phyloP scores from a whole-genome alignment of 2,797 vertebrate genomes.

The Nyctibius grandis region DNA sequence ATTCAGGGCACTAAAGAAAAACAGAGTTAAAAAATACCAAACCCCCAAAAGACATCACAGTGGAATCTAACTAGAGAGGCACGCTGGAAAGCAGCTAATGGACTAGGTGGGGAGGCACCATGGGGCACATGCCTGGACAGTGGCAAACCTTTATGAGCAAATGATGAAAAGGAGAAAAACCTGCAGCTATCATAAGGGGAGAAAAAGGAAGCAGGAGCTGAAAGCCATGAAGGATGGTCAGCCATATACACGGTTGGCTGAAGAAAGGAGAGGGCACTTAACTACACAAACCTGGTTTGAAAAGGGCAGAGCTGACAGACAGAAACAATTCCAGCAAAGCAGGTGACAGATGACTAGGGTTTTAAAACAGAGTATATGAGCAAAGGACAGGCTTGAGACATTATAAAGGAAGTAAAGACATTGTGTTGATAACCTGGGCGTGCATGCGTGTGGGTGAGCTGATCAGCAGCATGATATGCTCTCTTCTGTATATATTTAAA shows the following conservation, averaged over 20 bases:
- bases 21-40: not conserved
- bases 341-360: not conserved
- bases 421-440: not conserved
- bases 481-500: not conserved
- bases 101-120: not conserved
- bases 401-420: not conserved
- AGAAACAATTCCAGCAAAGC: not conserved
- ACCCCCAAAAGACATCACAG: not conserved
- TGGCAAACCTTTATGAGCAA: not conserved
- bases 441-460: not conserved
- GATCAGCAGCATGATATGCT: not conserved
- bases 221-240: not conserved
- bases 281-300: not conserved
- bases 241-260: not conserved
- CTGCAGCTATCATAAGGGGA: not conserved
- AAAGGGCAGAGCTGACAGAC: not conserved
- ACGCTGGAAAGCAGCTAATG: not conserved
- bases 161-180: not conserved
- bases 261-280: not conserved
- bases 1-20: not conserved
- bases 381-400: not conserved
- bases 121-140: not conserved
- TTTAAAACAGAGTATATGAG: not conserved
- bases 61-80: not conserved
- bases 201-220: not conserved